These are phyloP conservation scores for Catostylus mosaicus DNA, from an alignment of 30 jellyfish, hydroid and myxozoan genomes.

Conservation along the genomic window DNA sequence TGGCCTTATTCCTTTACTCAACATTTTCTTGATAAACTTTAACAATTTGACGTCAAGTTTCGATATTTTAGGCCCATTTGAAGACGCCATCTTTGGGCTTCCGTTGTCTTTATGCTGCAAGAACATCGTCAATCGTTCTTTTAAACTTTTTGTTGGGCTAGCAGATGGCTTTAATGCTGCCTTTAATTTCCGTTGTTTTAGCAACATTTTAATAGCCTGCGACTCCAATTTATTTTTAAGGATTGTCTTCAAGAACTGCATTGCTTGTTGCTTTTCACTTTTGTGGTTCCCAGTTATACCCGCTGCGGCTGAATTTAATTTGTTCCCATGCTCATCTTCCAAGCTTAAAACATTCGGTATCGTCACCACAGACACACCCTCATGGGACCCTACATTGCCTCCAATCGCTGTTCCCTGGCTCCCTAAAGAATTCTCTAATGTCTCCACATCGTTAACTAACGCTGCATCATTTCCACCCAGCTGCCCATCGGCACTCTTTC, in stretches of 20 bases:
- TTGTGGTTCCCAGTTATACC: conserved; percentile 47
- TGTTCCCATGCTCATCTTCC: conserved; percentile 93
- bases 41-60: conserved; percentile 50
- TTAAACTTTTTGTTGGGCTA: conserved; percentile 29
- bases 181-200: conserved; percentile 20
- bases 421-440: conserved; percentile 45
- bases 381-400: conserved; percentile 19
- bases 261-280: conserved; percentile 28
- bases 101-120: conserved; percentile 5
- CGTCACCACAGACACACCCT: conserved; percentile 82
- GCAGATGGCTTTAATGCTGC: conserved; percentile 34
- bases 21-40: conserved; percentile 45
- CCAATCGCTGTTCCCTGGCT: conserved; percentile 13
- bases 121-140: conserved; percentile 25
- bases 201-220: conserved; percentile 47
- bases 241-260: conserved; percentile 43
- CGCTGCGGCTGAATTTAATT: conserved; percentile 36
- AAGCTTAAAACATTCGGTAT: conserved; percentile 75
- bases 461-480: conserved; percentile 56
- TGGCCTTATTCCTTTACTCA: conserved; percentile 32
- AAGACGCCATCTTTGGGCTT: not conserved
- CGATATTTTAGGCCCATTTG: conserved; percentile 12
- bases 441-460: conserved; percentile 22
- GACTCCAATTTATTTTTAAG: conserved; percentile 40
- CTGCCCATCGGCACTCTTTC: conserved; percentile 23